Conservation (phyloP, 2,113 vertebrate genomes). For the Dendropsophus ebraccatus region DNA sequence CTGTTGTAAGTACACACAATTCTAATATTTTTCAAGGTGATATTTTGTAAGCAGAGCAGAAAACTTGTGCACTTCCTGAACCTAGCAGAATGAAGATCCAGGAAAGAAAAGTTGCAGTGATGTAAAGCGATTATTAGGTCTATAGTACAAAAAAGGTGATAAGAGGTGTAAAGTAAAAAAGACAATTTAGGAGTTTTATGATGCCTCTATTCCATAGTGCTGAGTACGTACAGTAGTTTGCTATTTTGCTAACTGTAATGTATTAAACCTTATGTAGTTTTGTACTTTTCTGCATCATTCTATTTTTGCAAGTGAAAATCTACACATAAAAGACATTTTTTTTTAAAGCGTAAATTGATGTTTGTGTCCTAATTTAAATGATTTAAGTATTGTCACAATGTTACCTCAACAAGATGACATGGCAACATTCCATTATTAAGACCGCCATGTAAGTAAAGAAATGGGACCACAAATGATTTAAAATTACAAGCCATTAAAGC, state of each 20-base stretch:
- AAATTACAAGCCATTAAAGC: constrained; percentile 23
- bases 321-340: background rate
- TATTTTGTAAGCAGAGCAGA: background rate
- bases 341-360: background rate
- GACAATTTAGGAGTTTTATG: background rate
- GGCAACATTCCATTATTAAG: background rate
- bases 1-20: background rate
- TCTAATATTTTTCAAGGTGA: background rate
- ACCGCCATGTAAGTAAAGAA: background rate
- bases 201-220: background rate
- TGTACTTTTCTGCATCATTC: background rate
- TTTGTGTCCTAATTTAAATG: background rate
- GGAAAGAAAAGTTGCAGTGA: background rate
- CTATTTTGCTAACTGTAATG: background rate
- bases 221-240: background rate
- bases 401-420: background rate
- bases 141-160: background rate
- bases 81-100: background rate
- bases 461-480: background rate
- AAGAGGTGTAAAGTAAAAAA: background rate
- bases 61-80: background rate
- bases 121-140: background rate
- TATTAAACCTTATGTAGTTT: background rate
- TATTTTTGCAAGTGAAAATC: background rate
- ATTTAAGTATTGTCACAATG: background rate